Percentiles rank a stretch among this genome's conserved stretches.
phyloP scores from a whole-genome alignment of 2,797 vertebrate species.

The Lerista edwardsae region DNA sequence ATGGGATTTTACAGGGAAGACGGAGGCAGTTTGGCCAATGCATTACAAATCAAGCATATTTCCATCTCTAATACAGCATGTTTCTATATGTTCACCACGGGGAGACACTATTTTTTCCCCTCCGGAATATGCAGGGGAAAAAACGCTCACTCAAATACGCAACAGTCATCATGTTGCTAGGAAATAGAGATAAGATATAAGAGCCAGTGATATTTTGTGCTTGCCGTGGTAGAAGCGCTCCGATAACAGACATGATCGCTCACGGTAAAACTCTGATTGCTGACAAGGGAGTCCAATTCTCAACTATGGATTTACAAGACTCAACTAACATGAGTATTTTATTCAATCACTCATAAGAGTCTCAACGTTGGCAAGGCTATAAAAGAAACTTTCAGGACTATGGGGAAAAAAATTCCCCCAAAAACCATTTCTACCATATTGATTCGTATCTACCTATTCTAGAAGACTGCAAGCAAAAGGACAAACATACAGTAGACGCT shows the following conservation, averaged over 20 bases:
- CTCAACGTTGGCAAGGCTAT: slow-evolving; percentile 24
- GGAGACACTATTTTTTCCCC: slow-evolving; percentile 27
- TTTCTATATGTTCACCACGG: slow-evolving; percentile 9
- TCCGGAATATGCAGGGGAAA: slow-evolving; percentile 34
- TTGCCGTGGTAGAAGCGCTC: slow-evolving; percentile 17
- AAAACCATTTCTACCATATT: slow-evolving; percentile 35
- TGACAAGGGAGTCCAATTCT: slow-evolving; percentile 42
- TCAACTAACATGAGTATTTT: slow-evolving; percentile 45
- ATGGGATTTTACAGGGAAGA: slow-evolving; percentile 4
- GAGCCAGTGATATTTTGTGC: slow-evolving; percentile 29
- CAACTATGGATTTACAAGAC: slow-evolving; percentile 40
- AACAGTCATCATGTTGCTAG: slow-evolving; percentile 5
- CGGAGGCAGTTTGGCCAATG: neutral
- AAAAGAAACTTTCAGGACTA: slow-evolving; percentile 16
- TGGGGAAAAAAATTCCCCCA: neutral
- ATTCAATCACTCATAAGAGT: slow-evolving; percentile 49
- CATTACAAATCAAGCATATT: slow-evolving; percentile 27
- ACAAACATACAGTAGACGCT: slow-evolving; percentile 51
- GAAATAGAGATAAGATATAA: slow-evolving; percentile 38
- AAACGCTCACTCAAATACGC: slow-evolving; percentile 15
- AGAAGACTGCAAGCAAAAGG: slow-evolving; percentile 49
- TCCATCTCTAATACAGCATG: slow-evolving; percentile 13
- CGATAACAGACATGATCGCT: neutral
- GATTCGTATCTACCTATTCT: slow-evolving; percentile 25
- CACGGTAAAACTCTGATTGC: slow-evolving; percentile 38